Evolutionary conservation across 2,113 vertebrate genomes (phyloP), one percentile per base, ranked within the genome.

Genomic region (Monopterus albus): DNA sequence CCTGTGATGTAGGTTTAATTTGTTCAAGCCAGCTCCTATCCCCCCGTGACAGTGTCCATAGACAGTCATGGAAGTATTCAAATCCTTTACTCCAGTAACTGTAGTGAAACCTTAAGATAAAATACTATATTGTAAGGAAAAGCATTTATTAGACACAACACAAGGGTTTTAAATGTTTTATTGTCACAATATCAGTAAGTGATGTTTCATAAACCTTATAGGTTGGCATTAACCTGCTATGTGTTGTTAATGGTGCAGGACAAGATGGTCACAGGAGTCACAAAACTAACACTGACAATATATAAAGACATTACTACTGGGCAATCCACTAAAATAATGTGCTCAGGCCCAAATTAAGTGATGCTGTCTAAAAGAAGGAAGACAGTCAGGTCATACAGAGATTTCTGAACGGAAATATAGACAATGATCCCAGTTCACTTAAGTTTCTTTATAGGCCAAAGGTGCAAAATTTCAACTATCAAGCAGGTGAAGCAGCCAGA

Each of bases 161-260:
- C 11, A 11, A 4, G 12, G 1, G 8, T 50, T 28, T 28, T n/a
- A 7, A 63, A 38, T 1, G 43, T 63, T 62, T 73, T 79, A 79
- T 69, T 79, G 23, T 15, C 29, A 13, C 18, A 29, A 43, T 18
- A 47, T 18, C 5, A 10, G n/a, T 7, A 26, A 56, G 26, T 45
- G 1, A 12, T 39, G 47, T 62, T 31, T 29, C 1, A 53, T 38
- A n/a, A 67, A 61, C 52, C n/a, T 8, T 38, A 7, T 17, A 70
- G 23, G 7, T 18, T 4, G 8, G 11, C 18, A 50, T 33, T 10
- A 7, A 13, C 10, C 26, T 18, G 5, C 7, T 14, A 29, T 43
- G 5, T 18, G 15, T 6, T 35, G 57, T 35, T 51, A 8, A 25
- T 23, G 15, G 25, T 38, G 11, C 52, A 42, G 26, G 60, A 53